These are phyloP conservation scores for Leptopilina syphax DNA, from an alignment of 2,888 invertebrate species.

Conservation along the genomic window DNA sequence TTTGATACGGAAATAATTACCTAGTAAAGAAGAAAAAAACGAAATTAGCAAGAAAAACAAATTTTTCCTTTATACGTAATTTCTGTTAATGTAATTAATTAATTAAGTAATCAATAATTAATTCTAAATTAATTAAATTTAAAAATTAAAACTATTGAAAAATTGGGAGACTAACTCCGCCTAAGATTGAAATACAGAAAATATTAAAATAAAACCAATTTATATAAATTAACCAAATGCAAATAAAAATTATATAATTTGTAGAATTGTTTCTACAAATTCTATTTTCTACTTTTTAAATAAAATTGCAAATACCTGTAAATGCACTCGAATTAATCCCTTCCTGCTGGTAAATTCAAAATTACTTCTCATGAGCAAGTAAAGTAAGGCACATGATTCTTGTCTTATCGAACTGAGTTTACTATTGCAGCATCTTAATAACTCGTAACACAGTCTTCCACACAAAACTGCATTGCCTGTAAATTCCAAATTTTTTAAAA, in stretches of 20 bases:
- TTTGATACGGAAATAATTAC: conserved; percentile 97
- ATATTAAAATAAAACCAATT: too few relatives aligned
- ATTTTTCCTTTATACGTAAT: background rate
- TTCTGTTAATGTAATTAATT: too few relatives aligned
- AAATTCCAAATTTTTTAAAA: background rate
- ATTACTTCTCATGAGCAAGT: conserved; percentile 95
- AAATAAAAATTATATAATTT: too few relatives aligned
- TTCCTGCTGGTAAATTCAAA: conserved; percentile 92
- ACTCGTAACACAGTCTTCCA: conserved; percentile 88
- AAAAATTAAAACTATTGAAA: too few relatives aligned
- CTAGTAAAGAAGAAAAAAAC: conserved; percentile 73
- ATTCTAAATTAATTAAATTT: too few relatives aligned
- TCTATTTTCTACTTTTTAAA: too few relatives aligned
- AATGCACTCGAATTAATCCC: conserved; percentile 91
- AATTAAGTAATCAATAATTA: too few relatives aligned
- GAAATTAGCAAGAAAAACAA: background rate
- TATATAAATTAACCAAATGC: too few relatives aligned
- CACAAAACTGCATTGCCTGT: conserved; percentile 87
- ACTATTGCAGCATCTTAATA: conserved; percentile 91
- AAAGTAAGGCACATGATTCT: conserved; percentile 94
- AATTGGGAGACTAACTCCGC: too few relatives aligned
- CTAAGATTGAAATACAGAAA: background rate
- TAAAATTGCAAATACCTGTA: conserved; percentile 81
- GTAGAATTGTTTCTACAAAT: too few relatives aligned
- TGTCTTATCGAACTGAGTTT: conserved; percentile 90